Conservation (phyloP, 2,797 vertebrate species). For the Pipistrellus pygmaeus region DNA sequence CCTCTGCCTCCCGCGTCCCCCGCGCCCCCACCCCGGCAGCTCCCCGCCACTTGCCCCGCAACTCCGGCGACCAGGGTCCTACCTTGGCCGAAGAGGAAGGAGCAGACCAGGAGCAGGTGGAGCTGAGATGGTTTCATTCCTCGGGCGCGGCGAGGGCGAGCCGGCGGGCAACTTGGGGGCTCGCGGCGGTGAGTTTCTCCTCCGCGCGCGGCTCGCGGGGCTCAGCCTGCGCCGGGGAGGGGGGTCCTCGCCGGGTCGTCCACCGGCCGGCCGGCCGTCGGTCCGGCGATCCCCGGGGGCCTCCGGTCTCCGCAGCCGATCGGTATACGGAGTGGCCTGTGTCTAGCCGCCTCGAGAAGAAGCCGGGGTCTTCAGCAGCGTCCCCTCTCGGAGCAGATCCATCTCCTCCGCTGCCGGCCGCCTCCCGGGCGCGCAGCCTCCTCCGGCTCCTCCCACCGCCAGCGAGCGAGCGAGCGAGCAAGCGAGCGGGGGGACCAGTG, state of each 20-base stretch:
- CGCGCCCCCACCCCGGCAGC: conserved; percentile 24
- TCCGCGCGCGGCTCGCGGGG: background rate
- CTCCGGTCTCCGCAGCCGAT: conserved; percentile 48
- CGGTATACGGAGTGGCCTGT: conserved; percentile 47
- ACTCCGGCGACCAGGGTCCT: conserved; percentile 77
- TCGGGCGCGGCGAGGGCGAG: conserved; percentile 74
- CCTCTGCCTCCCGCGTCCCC: background rate
- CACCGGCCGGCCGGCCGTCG: conserved; percentile 54
- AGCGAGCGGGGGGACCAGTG: conserved; percentile 77
- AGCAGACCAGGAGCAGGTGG: conserved; percentile 85
- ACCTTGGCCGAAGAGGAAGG: conserved; percentile 88
- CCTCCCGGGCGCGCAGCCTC: conserved; percentile 78
- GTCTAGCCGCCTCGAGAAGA: conserved; percentile 74
- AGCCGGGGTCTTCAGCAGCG: conserved; percentile 72
- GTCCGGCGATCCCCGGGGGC: conserved; percentile 21
- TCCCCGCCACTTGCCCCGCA: conserved; percentile 72
- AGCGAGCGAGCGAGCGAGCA: conserved; percentile 65
- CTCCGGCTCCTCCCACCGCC: conserved; percentile 84
- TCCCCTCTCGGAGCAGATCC: conserved; percentile 76
- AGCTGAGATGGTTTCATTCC: conserved; percentile 89
- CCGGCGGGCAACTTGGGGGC: conserved; percentile 72
- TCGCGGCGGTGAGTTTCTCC: conserved; percentile 67
- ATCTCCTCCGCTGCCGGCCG: conserved; percentile 71
- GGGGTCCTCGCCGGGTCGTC: conserved; percentile 38
- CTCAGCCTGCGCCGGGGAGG: conserved; percentile 46